Evolutionary conservation across 2,113 vertebrate species (phyloP), one percentile per base, ranked within the genome.

Genomic region (Laterallus jamaicensis): DNA sequence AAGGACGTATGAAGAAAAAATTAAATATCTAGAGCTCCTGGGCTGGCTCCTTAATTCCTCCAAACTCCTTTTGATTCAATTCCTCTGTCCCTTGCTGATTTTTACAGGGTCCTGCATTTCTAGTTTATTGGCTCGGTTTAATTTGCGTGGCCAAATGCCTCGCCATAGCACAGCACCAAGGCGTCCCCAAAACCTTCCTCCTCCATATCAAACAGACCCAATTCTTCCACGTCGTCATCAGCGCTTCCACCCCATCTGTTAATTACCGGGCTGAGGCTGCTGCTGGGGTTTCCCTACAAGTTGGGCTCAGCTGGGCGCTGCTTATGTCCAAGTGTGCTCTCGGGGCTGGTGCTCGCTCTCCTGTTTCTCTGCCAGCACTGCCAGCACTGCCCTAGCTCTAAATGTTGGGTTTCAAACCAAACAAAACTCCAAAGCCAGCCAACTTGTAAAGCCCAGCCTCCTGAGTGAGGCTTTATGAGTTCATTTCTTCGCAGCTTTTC

Each of bases 351-450:
- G 3, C 29, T 67, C 56, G 1, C 42, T 80, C 32, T 21, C 3
- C 5, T 10, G 29, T 60, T 50, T 5, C 37, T 24, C 49, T 58
- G 40, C 21, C 1, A 29, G 11, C 37, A 9, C 49, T 58, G 40
- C 21, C 1, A 29, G 11, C 37, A 9, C 8, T 54, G 15, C 0
- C 9, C 63, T 5, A 13, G 5, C 5, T 15, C 82, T 3, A 16
- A 2, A 1, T 2, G 6, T 67, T 29, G 8, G 3, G 2, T 24
- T 42, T 8, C 1, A 1, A 47, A 55, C 11, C 9, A 67, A 15
- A 11, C 24, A 52, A 26, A 52, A 52, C 50, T 25, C 14, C 52
- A 54, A 54, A 20, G 20, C 49, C 21, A 22, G 24, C 7, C 50
- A 35, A 12, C 54, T 6, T 32, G 49, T 52, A 0, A 70, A 92